Evolutionary conservation across 1,140 invertebrate genomes (phyloP).

Genomic region (Macrosteles quadrilineatus): DNA sequence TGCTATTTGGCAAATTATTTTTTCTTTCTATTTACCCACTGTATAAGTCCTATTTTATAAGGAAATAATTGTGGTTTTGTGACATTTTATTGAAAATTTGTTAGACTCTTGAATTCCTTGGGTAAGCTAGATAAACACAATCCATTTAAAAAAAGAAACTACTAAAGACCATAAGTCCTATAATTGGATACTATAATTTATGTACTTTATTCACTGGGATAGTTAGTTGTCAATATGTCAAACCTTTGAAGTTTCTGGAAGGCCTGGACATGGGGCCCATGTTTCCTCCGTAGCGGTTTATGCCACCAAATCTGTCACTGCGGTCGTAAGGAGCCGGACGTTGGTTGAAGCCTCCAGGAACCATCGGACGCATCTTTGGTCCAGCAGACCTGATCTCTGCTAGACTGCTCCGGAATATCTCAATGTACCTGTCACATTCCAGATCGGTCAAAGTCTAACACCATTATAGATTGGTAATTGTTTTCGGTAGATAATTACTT

Average conservation of each 20-base stretch:
- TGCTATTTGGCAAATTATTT: no score
- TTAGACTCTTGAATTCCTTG: no score
- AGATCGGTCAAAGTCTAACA: no score
- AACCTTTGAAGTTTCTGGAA: slow-evolving; percentile 61
- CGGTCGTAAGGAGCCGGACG: slow-evolving; percentile 84
- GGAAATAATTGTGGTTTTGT: no score
- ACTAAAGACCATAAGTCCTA: not conserved
- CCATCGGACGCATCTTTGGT: slow-evolving; percentile 37
- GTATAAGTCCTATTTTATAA: no score
- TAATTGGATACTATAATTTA: no score
- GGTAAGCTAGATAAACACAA: no score
- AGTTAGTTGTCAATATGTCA: not conserved
- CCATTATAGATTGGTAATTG: no score
- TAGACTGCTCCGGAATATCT: slow-evolving; percentile 88
- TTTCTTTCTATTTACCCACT: no score
- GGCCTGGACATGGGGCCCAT: slow-evolving; percentile 34
- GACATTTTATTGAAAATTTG: no score
- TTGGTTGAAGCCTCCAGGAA: slow-evolving; percentile 54
- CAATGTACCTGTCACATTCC: slow-evolving; percentile 75
- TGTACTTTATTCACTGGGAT: no score
- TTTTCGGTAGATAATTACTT: no score
- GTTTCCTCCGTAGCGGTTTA: slow-evolving; percentile 53
- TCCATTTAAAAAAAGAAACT: not conserved
- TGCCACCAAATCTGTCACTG: slow-evolving; percentile 65
- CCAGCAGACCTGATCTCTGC: slow-evolving; percentile 58